Percentiles rank a stretch among this genome's conserved stretches.
Conservation (phyloP, 2,797 vertebrate genomes). For the Telmatherina bonti region DNA sequence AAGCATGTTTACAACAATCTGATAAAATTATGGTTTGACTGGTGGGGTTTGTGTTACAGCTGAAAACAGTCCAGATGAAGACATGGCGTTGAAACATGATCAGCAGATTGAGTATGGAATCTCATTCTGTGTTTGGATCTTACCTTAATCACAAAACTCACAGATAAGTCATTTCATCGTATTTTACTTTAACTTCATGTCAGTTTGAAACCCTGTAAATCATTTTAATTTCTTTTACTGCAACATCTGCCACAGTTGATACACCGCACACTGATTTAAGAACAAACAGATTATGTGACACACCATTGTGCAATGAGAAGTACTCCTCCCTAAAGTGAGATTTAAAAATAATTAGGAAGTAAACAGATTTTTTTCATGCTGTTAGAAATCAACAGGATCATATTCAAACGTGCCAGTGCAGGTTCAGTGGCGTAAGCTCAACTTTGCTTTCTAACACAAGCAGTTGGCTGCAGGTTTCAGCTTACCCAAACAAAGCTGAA, state of each 20-base stretch:
- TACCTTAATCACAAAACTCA: background rate
- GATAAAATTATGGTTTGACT: slow-evolving; percentile 39
- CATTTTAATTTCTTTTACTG: no score
- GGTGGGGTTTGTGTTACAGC: slow-evolving; percentile 34
- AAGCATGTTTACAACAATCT: slow-evolving; percentile 3
- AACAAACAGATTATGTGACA: no score
- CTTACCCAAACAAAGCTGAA: slow-evolving; percentile 21
- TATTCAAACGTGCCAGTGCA: background rate
- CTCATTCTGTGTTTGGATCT: background rate
- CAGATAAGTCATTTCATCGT: no score
- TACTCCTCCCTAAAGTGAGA: background rate
- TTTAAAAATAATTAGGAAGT: background rate
- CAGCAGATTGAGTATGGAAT: slow-evolving; percentile 17
- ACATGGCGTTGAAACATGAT: no score
- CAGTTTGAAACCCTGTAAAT: no score
- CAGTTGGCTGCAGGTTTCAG: slow-evolving; percentile 14
- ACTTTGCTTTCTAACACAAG: slow-evolving; percentile 16
- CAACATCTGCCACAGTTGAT: no score
- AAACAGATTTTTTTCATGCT: slow-evolving; percentile 17
- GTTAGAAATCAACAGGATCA: slow-evolving; percentile 18
- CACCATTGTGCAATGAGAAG: background rate
- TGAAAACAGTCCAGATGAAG: slow-evolving; percentile 5
- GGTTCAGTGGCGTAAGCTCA: background rate
- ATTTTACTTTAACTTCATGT: no score
- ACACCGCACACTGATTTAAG: no score